phyloP scores from a whole-genome alignment of 2,797 vertebrate genomes.

The Molossus molossus region DNA sequence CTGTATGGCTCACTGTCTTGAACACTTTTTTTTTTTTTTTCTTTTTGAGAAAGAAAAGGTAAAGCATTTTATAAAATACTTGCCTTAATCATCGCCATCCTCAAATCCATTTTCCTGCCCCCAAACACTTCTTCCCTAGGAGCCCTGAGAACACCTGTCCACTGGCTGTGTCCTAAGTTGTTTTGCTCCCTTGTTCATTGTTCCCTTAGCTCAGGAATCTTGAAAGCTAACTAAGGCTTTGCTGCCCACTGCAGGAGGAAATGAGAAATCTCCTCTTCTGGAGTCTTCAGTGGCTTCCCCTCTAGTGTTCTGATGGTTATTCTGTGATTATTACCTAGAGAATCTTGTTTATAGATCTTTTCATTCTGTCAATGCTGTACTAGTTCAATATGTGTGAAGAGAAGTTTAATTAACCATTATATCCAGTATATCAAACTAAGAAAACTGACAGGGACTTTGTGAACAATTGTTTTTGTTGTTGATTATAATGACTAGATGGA shows the following conservation, averaged over 20 bases:
- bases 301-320: neutral
- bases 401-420: neutral
- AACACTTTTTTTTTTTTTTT: neutral
- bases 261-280: neutral
- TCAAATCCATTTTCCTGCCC: neutral
- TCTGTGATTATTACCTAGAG: neutral
- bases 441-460: neutral
- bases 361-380: neutral
- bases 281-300: neutral
- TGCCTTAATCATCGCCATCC: neutral
- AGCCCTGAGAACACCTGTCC: neutral
- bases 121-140: neutral
- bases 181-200: neutral
- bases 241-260: slow-evolving; percentile 75
- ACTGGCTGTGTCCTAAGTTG: too few species aligned
- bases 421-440: neutral
- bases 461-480: neutral
- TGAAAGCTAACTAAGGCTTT: slow-evolving; percentile 50
- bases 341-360: neutral
- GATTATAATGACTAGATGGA: neutral
- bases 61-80: neutral
- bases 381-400: neutral
- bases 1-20: neutral
- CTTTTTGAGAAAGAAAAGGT: neutral
- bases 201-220: neutral